Evolutionary conservation across 2,888 invertebrate species (phyloP).

Genomic region (Apamea monoglypha): DNA sequence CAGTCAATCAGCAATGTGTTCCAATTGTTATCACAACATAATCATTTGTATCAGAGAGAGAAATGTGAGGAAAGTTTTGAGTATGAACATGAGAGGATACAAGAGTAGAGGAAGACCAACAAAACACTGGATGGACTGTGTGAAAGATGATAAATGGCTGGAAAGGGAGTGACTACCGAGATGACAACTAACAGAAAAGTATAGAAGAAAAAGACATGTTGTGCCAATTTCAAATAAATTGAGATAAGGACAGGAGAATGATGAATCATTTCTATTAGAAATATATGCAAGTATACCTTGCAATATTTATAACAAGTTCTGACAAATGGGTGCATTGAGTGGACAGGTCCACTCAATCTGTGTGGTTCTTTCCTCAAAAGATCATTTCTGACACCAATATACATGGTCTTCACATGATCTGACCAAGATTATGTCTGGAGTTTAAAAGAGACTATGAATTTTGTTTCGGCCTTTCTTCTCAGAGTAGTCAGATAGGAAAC

Average conservation of each 20-base stretch:
- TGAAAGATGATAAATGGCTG: background rate
- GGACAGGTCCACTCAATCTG: background rate
- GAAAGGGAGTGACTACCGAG: background rate
- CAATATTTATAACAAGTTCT: background rate
- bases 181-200: background rate
- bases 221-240: fast-evolving
- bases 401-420: background rate
- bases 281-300: background rate
- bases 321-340: background rate
- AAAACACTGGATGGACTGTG: background rate
- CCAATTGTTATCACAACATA: background rate
- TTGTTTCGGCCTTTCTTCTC: too few relatives aligned
- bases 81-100: background rate
- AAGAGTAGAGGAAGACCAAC: background rate
- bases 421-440: background rate
- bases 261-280: background rate
- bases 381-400: background rate
- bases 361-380: background rate
- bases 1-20: background rate
- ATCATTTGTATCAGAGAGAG: background rate
- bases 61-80: background rate
- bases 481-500: background rate
- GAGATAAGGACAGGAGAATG: too few relatives aligned
- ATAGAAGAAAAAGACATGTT: background rate
- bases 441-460: background rate